Evolutionary conservation across 53 echinoderm and acorn worm species (phyloP), one percentile per base, ranked within the genome.

Genomic region (Hippasteria phrygiana): DNA sequence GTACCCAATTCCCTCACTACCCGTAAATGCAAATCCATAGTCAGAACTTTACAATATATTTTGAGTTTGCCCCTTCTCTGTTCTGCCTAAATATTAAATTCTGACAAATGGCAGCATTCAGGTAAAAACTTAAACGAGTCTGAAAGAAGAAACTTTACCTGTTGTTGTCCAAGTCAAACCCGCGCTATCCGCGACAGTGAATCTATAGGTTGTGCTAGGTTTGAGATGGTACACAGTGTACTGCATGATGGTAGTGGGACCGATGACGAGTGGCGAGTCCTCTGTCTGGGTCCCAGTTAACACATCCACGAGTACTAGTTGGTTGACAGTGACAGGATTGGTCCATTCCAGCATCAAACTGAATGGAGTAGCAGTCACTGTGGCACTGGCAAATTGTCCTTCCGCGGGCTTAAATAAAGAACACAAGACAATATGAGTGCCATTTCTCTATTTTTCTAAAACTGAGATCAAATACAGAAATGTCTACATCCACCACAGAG

Each of bases 221-320:
- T 53, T n/a, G n/a, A 85, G 53, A 35, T 85, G 85, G 34, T 85
- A 71, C 4, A 85, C 85, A 18, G 70, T 85, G 70, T 70, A 85
- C 17, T 24, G 13, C 1, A 18, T 71, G 24, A 36, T 69, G 34
- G 85, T 11, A 14, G 24, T 9, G 11, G 69, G 1, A 3, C 5
- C 48, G 10, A 50, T 5, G 22, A 13, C 1, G 20, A 85, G 53
- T 16, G 85, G 85, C 17, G 85, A 85, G 50, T 85, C 85, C n/a
- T 70, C 71, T 5, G 85, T 85, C n/a, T 13, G 70, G 1, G 37
- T 10, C n/a, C 35, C 35, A 18, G 70, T 56, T 4, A 0, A 16
- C 10, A 35, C 36, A 7, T 71, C 53, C 48, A 4, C n/a, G 34
- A 85, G 70, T 1, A 12, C 39, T 5, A 85, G 4, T 27, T 22